Percentiles rank a stretch among this genome's conserved stretches.
These are phyloP conservation scores for Muraenolepis orangiensis DNA, from an alignment of 2,797 vertebrate species.

Conservation along the genomic window DNA sequence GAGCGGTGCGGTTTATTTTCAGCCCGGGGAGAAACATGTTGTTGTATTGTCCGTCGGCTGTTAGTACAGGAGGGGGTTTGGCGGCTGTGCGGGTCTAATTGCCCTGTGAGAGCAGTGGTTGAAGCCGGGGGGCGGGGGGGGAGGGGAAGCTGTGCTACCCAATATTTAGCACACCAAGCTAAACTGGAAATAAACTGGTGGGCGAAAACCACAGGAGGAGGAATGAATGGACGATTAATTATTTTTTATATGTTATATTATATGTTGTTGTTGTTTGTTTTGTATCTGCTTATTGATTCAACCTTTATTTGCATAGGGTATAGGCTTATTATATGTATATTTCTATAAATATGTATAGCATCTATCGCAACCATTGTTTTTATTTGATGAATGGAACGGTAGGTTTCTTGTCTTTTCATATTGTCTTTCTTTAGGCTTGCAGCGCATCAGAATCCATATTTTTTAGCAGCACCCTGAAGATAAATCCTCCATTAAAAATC, in stretches of 20 bases:
- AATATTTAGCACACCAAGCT: background rate
- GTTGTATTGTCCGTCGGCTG: background rate
- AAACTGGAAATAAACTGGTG: background rate
- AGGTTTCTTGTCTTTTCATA: background rate
- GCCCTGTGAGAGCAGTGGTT: background rate
- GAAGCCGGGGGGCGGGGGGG: background rate
- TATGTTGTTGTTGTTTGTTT: background rate
- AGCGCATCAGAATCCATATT: background rate
- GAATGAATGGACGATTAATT: background rate
- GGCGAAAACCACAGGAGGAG: background rate
- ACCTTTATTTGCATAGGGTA: background rate
- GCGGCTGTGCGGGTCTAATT: background rate
- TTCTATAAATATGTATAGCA: background rate
- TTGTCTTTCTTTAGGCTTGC: background rate
- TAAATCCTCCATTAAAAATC: background rate
- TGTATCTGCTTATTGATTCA: background rate
- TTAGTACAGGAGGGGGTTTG: background rate
- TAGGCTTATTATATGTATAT: background rate
- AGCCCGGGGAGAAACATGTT: background rate
- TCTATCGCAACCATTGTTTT: background rate
- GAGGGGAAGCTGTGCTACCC: background rate
- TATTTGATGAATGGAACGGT: background rate
- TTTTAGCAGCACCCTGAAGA: background rate
- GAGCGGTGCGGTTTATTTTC: background rate
- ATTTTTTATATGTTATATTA: background rate